Percentiles rank a stretch among this genome's conserved stretches.
These are phyloP conservation scores for Listronotus oregonensis DNA, from an alignment of 1,140 invertebrate species.

Conservation along the genomic window DNA sequence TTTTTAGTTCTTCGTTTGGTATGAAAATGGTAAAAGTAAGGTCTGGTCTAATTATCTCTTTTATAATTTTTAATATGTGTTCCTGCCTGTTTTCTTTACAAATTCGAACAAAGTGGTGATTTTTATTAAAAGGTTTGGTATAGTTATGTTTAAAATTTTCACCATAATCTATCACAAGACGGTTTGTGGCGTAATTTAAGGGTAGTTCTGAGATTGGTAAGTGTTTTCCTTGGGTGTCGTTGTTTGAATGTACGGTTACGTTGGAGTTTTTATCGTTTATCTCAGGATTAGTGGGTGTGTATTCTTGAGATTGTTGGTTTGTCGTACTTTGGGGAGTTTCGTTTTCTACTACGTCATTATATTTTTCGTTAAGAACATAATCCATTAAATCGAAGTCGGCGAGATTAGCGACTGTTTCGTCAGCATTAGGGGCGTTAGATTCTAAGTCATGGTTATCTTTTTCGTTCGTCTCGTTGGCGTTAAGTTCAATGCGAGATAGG, in stretches of 20 bases:
- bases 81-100: constrained; percentile 3
- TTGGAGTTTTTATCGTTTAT: background rate
- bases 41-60: constrained; percentile 12
- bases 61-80: constrained; percentile 4
- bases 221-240: constrained; percentile 4
- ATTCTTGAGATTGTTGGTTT: background rate
- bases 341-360: background rate
- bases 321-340: background rate
- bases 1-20: constrained; percentile 11
- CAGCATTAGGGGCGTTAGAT: background rate
- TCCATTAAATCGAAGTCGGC: background rate
- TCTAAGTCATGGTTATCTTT: constrained; percentile 39
- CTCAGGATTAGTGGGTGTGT: background rate
- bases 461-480: constrained; percentile 6
- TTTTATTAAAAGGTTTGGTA: constrained; percentile 13
- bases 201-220: constrained; percentile 12
- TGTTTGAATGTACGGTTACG: constrained; percentile 2
- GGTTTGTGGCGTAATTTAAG: background rate
- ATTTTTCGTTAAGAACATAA: background rate
- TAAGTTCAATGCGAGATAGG: constrained; percentile 12
- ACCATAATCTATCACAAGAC: constrained; percentile 8
- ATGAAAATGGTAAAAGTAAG: constrained; percentile 21
- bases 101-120: constrained; percentile 8
- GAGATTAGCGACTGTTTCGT: background rate
- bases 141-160: background rate